Evolutionary conservation across 2,888 invertebrate species (phyloP).

Genomic region (Leuctra nigra): DNA sequence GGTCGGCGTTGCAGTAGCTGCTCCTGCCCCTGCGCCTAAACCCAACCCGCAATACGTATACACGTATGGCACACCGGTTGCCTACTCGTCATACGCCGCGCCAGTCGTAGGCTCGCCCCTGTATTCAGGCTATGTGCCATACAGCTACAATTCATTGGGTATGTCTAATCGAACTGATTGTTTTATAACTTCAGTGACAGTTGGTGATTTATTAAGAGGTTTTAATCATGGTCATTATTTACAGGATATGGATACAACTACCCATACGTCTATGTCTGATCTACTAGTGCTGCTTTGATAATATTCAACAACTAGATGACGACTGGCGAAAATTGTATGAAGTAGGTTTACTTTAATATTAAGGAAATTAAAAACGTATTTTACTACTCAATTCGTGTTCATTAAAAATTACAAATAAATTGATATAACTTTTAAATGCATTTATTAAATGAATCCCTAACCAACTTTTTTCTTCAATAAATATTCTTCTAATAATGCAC

Average conservation of each 20-base stretch:
- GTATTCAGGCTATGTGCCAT: constrained; percentile 10
- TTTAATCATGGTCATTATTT: neutral
- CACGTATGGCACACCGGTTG: constrained; percentile 13
- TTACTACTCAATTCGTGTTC: no score
- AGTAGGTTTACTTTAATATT: no score
- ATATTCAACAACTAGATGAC: no score
- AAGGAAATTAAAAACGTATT: no score
- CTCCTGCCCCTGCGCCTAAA: constrained; percentile 16
- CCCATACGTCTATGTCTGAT: constrained; percentile 12
- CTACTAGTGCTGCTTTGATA: no score
- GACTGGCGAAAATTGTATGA: no score
- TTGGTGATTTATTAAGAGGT: neutral
- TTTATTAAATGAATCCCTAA: no score
- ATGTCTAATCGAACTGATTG: neutral
- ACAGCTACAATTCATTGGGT: constrained; percentile 17
- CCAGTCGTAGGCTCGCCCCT: neutral
- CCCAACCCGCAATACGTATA: constrained; percentile 5
- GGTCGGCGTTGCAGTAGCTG: constrained; percentile 11
- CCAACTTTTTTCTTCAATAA: no score
- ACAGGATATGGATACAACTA: constrained; percentile 20
- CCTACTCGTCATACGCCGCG: constrained; percentile 14
- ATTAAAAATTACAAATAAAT: no score
- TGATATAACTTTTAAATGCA: no score
- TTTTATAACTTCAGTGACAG: no score
- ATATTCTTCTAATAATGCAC: no score